Evolutionary conservation across 1,140 invertebrate species (phyloP).

Genomic region (Hestina assimilis): DNA sequence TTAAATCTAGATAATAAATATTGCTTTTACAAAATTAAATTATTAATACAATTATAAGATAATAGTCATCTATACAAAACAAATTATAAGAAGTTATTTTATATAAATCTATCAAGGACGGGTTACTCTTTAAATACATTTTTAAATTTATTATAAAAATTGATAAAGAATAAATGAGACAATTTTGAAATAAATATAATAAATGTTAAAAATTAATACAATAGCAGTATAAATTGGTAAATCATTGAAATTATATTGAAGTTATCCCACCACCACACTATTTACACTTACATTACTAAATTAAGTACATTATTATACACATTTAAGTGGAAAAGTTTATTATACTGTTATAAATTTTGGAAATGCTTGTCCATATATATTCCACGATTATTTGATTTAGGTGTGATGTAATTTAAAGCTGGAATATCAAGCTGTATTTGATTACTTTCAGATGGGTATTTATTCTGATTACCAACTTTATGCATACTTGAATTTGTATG

Average conservation of each 20-base stretch:
- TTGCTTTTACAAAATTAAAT: slow-evolving; percentile 31
- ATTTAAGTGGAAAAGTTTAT: slow-evolving; percentile 26
- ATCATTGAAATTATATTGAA: slow-evolving; percentile 14
- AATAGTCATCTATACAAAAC: slow-evolving; percentile 16
- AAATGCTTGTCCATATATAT: slow-evolving; percentile 63
- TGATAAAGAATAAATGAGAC: slow-evolving; percentile 2
- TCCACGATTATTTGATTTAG: slow-evolving; percentile 52
- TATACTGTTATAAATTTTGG: slow-evolving; percentile 73
- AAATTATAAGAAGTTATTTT: slow-evolving; percentile 6
- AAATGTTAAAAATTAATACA: slow-evolving; percentile 3
- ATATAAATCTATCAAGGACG: slow-evolving; percentile 16
- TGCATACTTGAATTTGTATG: slow-evolving; percentile 61
- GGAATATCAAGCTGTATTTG: slow-evolving; percentile 61
- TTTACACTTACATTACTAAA: slow-evolving; percentile 50
- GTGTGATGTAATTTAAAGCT: slow-evolving; percentile 65
- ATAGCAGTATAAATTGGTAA: slow-evolving; percentile 15
- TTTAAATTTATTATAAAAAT: slow-evolving; percentile 1
- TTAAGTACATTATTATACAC: slow-evolving; percentile 40
- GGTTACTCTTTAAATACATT: slow-evolving; percentile 8
- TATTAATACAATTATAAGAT: slow-evolving; percentile 13
- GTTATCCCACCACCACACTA: slow-evolving; percentile 52
- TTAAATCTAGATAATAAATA: slow-evolving; percentile 30
- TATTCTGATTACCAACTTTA: slow-evolving; percentile 44
- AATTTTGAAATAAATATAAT: neutral
- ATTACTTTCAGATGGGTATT: slow-evolving; percentile 44